These are phyloP conservation scores for Malurus cyaneus DNA, from an alignment of 2,113 vertebrate species.

Conservation along the genomic window DNA sequence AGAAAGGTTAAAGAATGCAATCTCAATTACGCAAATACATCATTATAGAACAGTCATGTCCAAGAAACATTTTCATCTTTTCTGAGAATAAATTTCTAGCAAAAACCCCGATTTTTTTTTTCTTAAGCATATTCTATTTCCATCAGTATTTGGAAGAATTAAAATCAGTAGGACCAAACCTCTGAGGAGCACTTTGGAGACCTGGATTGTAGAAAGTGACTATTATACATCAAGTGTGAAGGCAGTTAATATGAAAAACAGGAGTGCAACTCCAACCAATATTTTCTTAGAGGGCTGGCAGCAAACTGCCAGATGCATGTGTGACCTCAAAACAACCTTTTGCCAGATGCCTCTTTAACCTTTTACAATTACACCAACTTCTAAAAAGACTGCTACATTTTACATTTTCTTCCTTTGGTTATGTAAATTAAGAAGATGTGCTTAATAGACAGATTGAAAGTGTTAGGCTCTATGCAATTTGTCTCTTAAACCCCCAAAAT, in stretches of 20 bases:
- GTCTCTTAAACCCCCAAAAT: neutral
- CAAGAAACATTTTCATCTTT: neutral
- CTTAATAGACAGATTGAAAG: conserved; percentile 9
- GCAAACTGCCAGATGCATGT: conserved; percentile 53
- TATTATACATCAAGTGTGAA: conserved; percentile 38
- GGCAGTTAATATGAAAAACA: conserved; percentile 62
- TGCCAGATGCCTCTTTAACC: conserved; percentile 67
- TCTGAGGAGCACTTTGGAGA: neutral
- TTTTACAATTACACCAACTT: conserved; percentile 52
- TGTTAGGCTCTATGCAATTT: neutral
- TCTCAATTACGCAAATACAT: neutral
- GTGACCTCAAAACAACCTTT: conserved; percentile 67
- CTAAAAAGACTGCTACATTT: conserved; percentile 30
- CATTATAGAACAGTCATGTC: neutral
- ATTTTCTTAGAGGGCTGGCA: conserved; percentile 50
- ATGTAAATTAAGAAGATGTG: conserved; percentile 26
- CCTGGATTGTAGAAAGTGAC: neutral
- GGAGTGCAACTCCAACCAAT: conserved; percentile 23
- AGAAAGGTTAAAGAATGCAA: neutral
- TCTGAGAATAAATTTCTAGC: neutral
- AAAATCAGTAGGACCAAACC: neutral
- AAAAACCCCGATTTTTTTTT: neutral
- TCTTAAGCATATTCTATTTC: neutral
- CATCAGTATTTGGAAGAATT: neutral
- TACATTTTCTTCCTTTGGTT: conserved; percentile 33